phyloP scores from a whole-genome alignment of 2,888 invertebrate species.

The Clistopyga incitator region DNA sequence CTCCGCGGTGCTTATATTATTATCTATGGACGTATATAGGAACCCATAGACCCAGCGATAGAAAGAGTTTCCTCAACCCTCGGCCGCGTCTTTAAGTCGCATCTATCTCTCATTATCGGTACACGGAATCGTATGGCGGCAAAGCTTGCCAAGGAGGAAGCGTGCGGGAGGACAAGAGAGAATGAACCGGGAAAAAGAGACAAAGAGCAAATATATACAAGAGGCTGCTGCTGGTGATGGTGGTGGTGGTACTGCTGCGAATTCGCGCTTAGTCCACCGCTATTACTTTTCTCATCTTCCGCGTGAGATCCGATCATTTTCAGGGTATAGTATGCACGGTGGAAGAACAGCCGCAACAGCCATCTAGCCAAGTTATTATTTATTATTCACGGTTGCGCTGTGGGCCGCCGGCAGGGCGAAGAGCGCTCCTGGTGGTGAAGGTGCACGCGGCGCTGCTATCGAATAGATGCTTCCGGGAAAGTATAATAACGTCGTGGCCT shows the following conservation, averaged over 20 bases:
- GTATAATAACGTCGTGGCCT: constrained; percentile 67
- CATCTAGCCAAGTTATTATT: constrained; percentile 66
- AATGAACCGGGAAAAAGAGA: constrained; percentile 37
- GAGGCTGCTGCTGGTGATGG: too few relatives aligned
- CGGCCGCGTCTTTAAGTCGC: constrained; percentile 52
- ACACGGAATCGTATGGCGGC: constrained; percentile 61
- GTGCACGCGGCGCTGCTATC: constrained; percentile 55
- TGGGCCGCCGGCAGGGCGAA: constrained; percentile 55
- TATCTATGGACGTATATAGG: constrained; percentile 44
- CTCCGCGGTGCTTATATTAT: constrained; percentile 41
- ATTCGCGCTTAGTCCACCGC: constrained; percentile 66
- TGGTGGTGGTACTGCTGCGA: too few relatives aligned
- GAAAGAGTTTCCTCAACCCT: constrained; percentile 52
- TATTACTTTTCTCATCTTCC: constrained; percentile 68
- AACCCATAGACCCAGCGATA: constrained; percentile 37
- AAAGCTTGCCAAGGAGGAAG: constrained; percentile 58
- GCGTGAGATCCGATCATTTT: constrained; percentile 66
- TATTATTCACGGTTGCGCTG: constrained; percentile 67
- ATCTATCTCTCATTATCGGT: constrained; percentile 68
- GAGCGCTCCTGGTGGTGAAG: constrained; percentile 45
- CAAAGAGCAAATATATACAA: constrained; percentile 35
- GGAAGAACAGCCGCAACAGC: constrained; percentile 55
- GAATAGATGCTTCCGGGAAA: constrained; percentile 65
- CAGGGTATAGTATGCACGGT: constrained; percentile 53
- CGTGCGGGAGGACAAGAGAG: constrained; percentile 50